Conservation (phyloP, 2,888 invertebrate genomes). For the Campoletis raptor region DNA sequence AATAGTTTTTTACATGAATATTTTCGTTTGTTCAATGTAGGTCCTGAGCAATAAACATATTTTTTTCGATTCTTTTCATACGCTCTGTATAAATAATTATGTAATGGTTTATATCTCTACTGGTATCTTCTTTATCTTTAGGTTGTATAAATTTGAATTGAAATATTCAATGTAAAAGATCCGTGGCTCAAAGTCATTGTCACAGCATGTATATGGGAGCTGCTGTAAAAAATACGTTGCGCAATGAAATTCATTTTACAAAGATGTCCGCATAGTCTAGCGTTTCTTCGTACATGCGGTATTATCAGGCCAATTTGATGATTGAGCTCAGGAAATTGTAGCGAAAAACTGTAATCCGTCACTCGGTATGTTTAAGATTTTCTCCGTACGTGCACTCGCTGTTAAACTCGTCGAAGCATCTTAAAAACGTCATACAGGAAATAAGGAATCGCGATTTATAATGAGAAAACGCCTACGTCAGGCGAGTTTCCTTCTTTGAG, state of each 20-base stretch:
- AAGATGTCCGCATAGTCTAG: not conserved
- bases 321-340: constrained; percentile 60
- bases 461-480: constrained; percentile 63
- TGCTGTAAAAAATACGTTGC: constrained; percentile 25
- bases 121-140: not conserved
- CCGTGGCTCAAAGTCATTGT: not conserved
- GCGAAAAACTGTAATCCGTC: constrained; percentile 58
- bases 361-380: constrained; percentile 11
- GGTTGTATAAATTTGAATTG: not conserved
- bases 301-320: constrained; percentile 67
- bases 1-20: no score
- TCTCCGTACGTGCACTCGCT: constrained; percentile 34
- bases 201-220: not conserved
- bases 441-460: constrained; percentile 67
- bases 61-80: not conserved
- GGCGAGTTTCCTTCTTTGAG: constrained; percentile 49
- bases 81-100: not conserved
- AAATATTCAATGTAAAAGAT: not conserved
- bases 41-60: no score
- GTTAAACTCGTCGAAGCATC: constrained; percentile 43
- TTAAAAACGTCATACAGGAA: constrained; percentile 69
- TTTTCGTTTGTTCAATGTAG: no score
- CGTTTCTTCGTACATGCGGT: constrained; percentile 9
- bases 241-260: constrained; percentile 44
- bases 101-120: not conserved